A percentile compares a stretch with the other conserved stretches of the same genome.
phyloP scores from a whole-genome alignment of 2,888 invertebrate species.

The Habrosyne pyritoides region DNA sequence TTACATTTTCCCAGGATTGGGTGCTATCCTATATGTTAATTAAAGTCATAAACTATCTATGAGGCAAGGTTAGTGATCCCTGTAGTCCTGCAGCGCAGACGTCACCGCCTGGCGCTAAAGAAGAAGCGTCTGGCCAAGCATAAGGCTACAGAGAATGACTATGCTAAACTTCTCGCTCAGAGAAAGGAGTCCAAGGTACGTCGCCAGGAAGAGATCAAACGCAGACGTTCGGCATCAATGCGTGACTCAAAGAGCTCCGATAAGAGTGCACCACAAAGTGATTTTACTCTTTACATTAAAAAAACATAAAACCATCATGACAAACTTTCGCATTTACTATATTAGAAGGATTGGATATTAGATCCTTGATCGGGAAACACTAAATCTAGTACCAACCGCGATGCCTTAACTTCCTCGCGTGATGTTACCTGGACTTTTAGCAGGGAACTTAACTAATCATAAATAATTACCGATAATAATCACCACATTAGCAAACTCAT shows the following conservation, averaged over 20 bases:
- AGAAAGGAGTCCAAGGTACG: constrained; percentile 94
- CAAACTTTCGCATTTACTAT: no score
- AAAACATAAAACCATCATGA: constrained; percentile 68
- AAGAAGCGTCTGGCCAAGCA: constrained; percentile 90
- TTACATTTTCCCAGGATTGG: no score
- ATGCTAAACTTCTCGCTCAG: constrained; percentile 95
- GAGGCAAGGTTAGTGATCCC: constrained; percentile 98
- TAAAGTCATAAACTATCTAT: no score
- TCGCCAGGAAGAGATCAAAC: constrained; percentile 91
- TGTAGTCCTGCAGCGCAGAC: constrained; percentile 93
- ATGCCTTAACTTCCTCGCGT: no score
- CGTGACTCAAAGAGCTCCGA: constrained; percentile 93
- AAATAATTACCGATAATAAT: background rate
- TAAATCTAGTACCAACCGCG: no score
- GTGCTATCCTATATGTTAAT: no score
- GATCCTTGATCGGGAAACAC: no score
- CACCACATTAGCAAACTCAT: background rate
- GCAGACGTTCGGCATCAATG: constrained; percentile 92
- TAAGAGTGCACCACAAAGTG: constrained; percentile 85
- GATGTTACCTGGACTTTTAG: no score
- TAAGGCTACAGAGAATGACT: constrained; percentile 94
- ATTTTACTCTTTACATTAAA: constrained; percentile 71
- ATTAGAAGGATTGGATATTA: no score
- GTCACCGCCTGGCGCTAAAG: constrained; percentile 94
- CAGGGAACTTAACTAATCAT: background rate